These are phyloP conservation scores for Poecilia gillii DNA, from an alignment of 2,797 vertebrate genomes.

Conservation along the genomic window DNA sequence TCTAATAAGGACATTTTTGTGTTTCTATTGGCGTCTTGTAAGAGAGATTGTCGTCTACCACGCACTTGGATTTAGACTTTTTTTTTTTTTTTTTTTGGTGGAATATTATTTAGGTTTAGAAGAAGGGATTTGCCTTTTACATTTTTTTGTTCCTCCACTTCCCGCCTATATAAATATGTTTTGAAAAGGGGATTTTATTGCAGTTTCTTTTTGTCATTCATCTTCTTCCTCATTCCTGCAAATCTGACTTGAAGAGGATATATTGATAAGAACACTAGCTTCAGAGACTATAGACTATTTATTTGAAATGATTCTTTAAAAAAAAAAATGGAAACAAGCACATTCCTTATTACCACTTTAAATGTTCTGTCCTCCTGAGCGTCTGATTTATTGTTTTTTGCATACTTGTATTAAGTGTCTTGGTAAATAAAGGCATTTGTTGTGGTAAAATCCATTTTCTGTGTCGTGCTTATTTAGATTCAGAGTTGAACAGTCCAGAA, in stretches of 20 bases:
- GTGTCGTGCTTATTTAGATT: conserved; percentile 21
- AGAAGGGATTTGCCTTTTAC: conserved; percentile 72
- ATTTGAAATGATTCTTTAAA: conserved; percentile 76
- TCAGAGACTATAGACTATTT: conserved; percentile 83
- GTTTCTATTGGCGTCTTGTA: conserved; percentile 46
- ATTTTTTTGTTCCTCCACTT: conserved; percentile 30
- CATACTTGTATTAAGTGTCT: conserved; percentile 81
- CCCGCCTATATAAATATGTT: conserved; percentile 58
- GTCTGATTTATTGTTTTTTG: conserved; percentile 78
- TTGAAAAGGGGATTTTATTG: conserved; percentile 50
- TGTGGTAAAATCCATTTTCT: conserved; percentile 63
- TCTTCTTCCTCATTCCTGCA: conserved; percentile 74
- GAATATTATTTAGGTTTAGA: conserved; percentile 58
- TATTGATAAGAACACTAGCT: conserved; percentile 77
- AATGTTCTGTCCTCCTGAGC: conserved; percentile 73
- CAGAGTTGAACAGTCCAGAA: background rate
- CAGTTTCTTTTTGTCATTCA: conserved; percentile 53
- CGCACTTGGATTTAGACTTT: conserved; percentile 55
- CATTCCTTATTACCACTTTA: conserved; percentile 82
- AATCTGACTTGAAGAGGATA: conserved; percentile 73
- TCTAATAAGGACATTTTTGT: conserved; percentile 57
- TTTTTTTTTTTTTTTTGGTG: conserved; percentile 30
- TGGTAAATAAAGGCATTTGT: conserved; percentile 81
- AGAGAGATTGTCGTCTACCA: conserved; percentile 52
- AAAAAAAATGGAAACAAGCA: conserved; percentile 70